These are phyloP conservation scores for Platyrinchus mystaceus DNA, from an alignment of 2,797 vertebrate genomes.

Conservation along the genomic window DNA sequence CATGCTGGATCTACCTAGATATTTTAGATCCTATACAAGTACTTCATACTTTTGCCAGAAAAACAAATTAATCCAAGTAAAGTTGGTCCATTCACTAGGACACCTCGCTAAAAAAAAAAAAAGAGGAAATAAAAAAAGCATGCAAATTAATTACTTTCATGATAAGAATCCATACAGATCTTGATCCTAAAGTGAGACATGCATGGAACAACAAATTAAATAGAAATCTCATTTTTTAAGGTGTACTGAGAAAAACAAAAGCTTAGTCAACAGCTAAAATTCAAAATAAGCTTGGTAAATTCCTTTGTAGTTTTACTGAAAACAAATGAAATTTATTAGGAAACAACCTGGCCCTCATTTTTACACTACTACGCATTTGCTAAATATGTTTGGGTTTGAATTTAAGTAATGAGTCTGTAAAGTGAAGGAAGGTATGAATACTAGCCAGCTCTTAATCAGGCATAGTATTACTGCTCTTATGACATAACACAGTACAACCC, in stretches of 20 bases:
- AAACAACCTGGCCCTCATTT: background rate
- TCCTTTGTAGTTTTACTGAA: background rate
- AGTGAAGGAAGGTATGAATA: background rate
- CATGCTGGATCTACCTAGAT: background rate
- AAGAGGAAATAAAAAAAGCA: background rate
- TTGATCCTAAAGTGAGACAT: background rate
- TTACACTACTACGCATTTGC: background rate
- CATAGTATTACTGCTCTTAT: background rate
- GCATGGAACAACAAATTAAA: background rate
- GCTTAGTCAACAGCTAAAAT: background rate
- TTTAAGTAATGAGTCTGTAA: background rate
- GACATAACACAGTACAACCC: fast-evolving
- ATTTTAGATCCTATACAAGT: background rate
- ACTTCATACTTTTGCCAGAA: background rate
- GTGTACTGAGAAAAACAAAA: background rate
- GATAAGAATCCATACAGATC: background rate
- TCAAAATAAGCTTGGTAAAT: background rate
- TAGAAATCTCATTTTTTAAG: background rate
- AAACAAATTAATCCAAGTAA: background rate
- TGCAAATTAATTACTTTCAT: background rate
- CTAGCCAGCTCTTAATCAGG: background rate
- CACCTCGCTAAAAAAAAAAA: background rate
- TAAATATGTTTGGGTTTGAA: background rate
- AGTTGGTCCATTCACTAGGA: background rate
- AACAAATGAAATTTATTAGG: background rate